phyloP scores from a whole-genome alignment of 2,113 vertebrate genomes.

The Alexandromys fortis region DNA sequence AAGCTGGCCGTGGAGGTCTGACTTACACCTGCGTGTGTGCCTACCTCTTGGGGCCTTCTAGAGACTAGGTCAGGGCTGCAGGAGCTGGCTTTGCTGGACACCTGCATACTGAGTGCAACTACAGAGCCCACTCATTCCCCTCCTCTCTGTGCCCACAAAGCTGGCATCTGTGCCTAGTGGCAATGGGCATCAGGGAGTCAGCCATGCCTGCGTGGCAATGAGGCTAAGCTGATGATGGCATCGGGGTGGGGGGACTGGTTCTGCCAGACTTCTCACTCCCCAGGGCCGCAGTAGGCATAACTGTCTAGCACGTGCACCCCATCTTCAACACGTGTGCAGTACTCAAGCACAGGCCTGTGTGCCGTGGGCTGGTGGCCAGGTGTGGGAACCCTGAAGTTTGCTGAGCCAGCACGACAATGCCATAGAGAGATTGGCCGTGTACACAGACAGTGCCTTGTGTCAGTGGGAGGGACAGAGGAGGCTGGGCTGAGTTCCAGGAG shows the following conservation, averaged over 20 bases:
- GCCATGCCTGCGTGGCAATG: neutral
- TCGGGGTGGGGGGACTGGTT: neutral
- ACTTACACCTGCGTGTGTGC: too few relatives aligned
- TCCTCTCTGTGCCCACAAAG: neutral
- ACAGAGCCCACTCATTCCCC: neutral
- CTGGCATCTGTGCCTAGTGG: constrained; percentile 52
- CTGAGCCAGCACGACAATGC: neutral
- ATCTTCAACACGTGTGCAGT: neutral
- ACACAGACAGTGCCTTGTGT: neutral
- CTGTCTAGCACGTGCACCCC: neutral
- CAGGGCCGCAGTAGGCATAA: constrained; percentile 29
- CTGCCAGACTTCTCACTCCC: constrained; percentile 46
- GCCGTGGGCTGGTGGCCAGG: neutral
- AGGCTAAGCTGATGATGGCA: constrained; percentile 61
- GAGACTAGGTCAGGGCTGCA: neutral
- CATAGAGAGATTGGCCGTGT: neutral
- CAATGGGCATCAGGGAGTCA: neutral
- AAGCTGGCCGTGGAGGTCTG: neutral
- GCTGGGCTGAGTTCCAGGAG: neutral
- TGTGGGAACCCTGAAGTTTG: neutral
- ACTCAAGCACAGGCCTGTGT: neutral
- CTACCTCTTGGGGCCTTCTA: neutral
- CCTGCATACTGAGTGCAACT: neutral
- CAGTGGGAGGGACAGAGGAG: neutral
- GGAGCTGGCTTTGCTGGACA: neutral